Percentiles rank a stretch among this genome's conserved stretches.
These are phyloP conservation scores for Hypomesus transpacificus DNA, from an alignment of 2,113 vertebrate species.

Conservation along the genomic window DNA sequence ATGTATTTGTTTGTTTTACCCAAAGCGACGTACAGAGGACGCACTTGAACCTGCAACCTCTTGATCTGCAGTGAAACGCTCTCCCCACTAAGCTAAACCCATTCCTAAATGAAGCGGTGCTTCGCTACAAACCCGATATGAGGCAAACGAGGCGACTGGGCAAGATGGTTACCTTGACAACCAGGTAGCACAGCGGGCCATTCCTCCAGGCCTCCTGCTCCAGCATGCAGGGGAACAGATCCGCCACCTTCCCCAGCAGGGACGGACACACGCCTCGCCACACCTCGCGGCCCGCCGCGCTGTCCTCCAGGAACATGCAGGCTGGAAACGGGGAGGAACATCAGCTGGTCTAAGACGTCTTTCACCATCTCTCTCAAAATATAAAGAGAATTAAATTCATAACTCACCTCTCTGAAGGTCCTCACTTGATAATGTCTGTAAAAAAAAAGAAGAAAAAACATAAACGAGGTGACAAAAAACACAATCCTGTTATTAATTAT, in stretches of 20 bases:
- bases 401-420: constrained; percentile 70
- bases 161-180: constrained; percentile 74
- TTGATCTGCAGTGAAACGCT: too few relatives aligned
- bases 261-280: constrained; percentile 55
- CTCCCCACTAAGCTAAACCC: too few relatives aligned
- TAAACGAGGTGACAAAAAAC: neutral
- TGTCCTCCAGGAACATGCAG: constrained; percentile 82
- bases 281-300: constrained; percentile 66
- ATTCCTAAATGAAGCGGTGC: too few relatives aligned
- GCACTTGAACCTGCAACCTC: neutral
- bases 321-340: constrained; percentile 54
- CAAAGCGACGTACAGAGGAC: neutral
- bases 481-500: neutral
- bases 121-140: neutral
- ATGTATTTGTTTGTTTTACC: too few relatives aligned
- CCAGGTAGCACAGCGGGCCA: constrained; percentile 61
- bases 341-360: too few relatives aligned
- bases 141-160: too few relatives aligned
- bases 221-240: constrained; percentile 62
- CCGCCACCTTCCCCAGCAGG: constrained; percentile 64
- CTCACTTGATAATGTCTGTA: constrained; percentile 61
- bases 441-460: constrained; percentile 11
- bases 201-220: constrained; percentile 50
- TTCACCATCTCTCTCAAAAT: neutral
- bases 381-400: neutral